These are phyloP conservation scores for Chelidonichthys spinosus DNA, from an alignment of 2,797 vertebrate species.

Conservation along the genomic window DNA sequence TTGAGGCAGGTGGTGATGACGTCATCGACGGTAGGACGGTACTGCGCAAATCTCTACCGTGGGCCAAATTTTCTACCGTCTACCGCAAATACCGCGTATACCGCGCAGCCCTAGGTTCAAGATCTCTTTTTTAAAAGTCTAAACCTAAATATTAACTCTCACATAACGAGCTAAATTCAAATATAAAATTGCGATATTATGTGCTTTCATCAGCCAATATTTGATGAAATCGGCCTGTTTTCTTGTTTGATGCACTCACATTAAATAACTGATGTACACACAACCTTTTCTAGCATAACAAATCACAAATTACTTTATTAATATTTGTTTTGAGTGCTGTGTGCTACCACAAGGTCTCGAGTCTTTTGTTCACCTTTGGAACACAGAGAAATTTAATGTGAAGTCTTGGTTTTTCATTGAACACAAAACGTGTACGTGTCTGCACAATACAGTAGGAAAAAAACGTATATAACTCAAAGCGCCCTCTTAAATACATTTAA, in stretches of 20 bases:
- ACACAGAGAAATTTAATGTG: too few species aligned
- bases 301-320: neutral
- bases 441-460: neutral
- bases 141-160: neutral
- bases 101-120: too few species aligned
- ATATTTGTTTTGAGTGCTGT: neutral
- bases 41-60: too few species aligned
- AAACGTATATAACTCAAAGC: neutral
- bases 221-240: neutral
- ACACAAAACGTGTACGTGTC: neutral
- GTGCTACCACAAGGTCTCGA: neutral
- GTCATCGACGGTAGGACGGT: too few species aligned
- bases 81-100: too few species aligned
- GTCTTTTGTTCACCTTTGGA: neutral
- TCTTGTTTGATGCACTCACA: neutral
- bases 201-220: neutral
- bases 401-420: neutral
- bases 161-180: neutral
- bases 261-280: neutral
- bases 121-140: constrained; percentile 14
- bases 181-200: neutral
- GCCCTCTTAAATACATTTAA: neutral
- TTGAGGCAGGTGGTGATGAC: too few species aligned
- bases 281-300: neutral
- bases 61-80: too few species aligned